These are phyloP conservation scores for Alethe diademata DNA, from an alignment of 2,113 vertebrate genomes.

Conservation along the genomic window DNA sequence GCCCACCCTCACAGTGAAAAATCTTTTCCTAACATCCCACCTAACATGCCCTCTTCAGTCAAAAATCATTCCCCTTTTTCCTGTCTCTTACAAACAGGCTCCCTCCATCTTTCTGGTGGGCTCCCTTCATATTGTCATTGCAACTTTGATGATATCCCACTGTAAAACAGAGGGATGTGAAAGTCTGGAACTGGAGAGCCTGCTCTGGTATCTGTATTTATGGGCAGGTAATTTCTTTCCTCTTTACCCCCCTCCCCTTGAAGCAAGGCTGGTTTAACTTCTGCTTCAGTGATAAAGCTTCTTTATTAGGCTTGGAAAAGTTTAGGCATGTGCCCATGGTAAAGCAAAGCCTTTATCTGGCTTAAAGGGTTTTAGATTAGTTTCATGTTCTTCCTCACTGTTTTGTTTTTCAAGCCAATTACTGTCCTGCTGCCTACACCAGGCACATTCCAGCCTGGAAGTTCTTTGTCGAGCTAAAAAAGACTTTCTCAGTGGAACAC, in stretches of 20 bases:
- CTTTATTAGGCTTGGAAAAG: conserved; percentile 14
- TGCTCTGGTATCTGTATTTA: neutral
- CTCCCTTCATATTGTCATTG: neutral
- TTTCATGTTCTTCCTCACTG: neutral
- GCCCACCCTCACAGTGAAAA: neutral
- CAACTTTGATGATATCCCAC: neutral
- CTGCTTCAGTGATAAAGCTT: neutral
- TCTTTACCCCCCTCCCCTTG: neutral
- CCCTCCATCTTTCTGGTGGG: neutral
- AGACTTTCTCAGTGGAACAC: neutral
- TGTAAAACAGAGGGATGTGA: neutral
- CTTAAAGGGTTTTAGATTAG: conserved; percentile 22
- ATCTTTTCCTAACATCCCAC: neutral
- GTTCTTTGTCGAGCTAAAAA: neutral
- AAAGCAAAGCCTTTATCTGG: neutral
- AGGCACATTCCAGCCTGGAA: neutral
- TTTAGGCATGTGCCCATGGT: neutral
- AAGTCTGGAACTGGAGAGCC: neutral
- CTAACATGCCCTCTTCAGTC: too few species aligned
- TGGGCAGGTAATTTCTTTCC: neutral
- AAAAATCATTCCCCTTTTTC: neutral
- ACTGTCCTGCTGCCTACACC: neutral
- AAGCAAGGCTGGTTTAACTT: neutral
- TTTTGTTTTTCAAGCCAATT: conserved; percentile 19
- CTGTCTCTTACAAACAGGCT: neutral